A percentile compares a stretch with the other conserved stretches of the same genome.
phyloP scores from a whole-genome alignment of 1,140 invertebrate genomes.

The Matsumurasca onukii region DNA sequence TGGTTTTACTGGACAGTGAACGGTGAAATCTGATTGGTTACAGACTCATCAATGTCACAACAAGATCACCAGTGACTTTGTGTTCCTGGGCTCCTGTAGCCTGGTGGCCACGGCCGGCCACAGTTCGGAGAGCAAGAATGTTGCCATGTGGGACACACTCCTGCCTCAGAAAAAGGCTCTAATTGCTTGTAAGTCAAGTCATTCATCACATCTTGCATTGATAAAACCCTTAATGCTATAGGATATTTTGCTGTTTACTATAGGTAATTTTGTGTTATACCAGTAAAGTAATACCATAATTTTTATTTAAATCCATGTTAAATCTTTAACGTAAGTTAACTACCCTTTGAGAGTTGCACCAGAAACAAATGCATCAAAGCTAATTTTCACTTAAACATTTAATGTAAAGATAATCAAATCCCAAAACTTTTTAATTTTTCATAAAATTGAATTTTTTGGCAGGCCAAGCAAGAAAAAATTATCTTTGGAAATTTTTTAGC shows the following conservation, averaged over 20 bases:
- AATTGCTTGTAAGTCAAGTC: constrained; percentile 71
- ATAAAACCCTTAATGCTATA: too few species aligned
- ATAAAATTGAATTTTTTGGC: not conserved
- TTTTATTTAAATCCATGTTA: too few species aligned
- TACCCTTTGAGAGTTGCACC: not conserved
- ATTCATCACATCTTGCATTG: not conserved
- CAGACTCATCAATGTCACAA: constrained; percentile 96
- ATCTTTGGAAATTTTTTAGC: too few species aligned
- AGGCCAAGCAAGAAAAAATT: too few species aligned
- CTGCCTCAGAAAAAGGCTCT: constrained; percentile 92
- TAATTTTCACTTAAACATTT: not conserved
- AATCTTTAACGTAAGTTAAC: constrained; percentile 56
- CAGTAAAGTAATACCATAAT: too few species aligned
- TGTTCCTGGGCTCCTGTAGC: constrained; percentile 96
- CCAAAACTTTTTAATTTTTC: not conserved
- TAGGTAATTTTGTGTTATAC: too few species aligned
- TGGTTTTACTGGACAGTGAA: too few species aligned
- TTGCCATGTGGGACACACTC: constrained; percentile 98
- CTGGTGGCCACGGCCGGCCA: constrained; percentile 96
- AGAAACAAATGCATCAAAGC: too few species aligned
- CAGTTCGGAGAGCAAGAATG: constrained; percentile 94
- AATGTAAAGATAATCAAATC: not conserved
- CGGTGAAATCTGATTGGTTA: too few species aligned
- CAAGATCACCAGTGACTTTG: constrained; percentile 96
- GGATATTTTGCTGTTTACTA: too few species aligned